Percentiles rank a stretch among this genome's conserved stretches.
Evolutionary conservation across 2,888 invertebrate species (phyloP).

Genomic region (Elegia similella): DNA sequence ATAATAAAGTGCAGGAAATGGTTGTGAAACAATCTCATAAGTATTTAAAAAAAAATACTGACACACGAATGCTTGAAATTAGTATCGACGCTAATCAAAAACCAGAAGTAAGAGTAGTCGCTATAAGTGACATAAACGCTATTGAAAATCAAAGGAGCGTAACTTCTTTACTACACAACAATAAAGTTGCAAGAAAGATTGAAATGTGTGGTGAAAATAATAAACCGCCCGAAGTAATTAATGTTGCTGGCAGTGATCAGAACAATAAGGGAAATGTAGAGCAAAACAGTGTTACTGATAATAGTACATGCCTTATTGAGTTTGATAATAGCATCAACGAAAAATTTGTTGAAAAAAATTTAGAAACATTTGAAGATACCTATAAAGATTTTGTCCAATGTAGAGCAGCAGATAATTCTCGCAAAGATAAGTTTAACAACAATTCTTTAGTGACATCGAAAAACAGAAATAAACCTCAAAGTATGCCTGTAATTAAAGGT

Average conservation of each 20-base stretch:
- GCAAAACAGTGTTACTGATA: neutral
- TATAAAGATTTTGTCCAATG: neutral
- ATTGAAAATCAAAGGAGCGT: constrained; percentile 10
- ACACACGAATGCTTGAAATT: neutral
- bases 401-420: no score
- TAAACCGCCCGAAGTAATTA: neutral
- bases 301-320: neutral
- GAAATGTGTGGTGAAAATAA: neutral
- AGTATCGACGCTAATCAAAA: neutral
- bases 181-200: neutral
- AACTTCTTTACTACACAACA: neutral
- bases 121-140: neutral
- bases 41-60: neutral
- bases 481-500: neutral
- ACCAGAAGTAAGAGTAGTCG: neutral
- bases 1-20: neutral
- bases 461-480: neutral
- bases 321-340: neutral
- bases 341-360: no score
- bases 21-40: neutral
- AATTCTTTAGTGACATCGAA: no score
- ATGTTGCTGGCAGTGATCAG: neutral
- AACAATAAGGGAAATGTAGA: neutral
- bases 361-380: neutral
- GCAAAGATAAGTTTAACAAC: no score